Base-by-base conservation (phyloP, 2,888 invertebrate genomes). In the Sisyra terminalis region DNA sequence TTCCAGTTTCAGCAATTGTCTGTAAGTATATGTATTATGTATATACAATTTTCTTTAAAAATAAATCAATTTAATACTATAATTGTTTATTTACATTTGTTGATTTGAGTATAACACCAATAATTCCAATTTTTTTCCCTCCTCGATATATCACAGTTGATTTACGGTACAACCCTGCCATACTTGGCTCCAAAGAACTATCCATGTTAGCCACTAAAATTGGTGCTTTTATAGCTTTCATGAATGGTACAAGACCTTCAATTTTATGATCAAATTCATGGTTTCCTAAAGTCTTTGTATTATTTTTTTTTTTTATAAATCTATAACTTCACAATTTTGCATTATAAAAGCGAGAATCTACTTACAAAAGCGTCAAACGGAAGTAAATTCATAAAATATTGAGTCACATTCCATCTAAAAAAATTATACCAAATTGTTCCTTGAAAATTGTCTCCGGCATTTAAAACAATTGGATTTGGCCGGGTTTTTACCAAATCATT, bases 211-310 rank as follows among this genome's bases (percentile, higher is more conserved):
- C 71, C 4, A 78, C 78, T 31, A 89, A 59, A 55, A 85, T 73
- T 1, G 80, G 74, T 1, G 79, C 69, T 2, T 74, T 63, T 7
- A 82, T 54, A 1, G 59, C 60, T 50, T 74, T 57, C 32, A 89
- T 55, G 57, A 84, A 87, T 0, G 82, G 82, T 0, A 78, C 68
- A 0, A 86, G 59, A 0, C 83, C 86, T 7, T 62, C 71, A 2
- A 87, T 64, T 2, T 73, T 75, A 51, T 81, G 71, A 55, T 89
- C 89, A 53, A 90, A 89, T 57, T 89, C 89, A 52, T 90, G 88
- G 58, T 88, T 88, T 1, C 88, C 89, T 7, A 88, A 57, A 0
- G 82, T 80, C 86, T 88, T n/a, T n/a, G n/a, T n/a, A n/a, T n/a
- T n/a, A n/a, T n/a, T n/a, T n/a, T n/a, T n/a, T n/a, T n/a, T n/a